These are phyloP conservation scores for Melanargia galathea DNA, from an alignment of 2,888 invertebrate species.

Conservation along the genomic window DNA sequence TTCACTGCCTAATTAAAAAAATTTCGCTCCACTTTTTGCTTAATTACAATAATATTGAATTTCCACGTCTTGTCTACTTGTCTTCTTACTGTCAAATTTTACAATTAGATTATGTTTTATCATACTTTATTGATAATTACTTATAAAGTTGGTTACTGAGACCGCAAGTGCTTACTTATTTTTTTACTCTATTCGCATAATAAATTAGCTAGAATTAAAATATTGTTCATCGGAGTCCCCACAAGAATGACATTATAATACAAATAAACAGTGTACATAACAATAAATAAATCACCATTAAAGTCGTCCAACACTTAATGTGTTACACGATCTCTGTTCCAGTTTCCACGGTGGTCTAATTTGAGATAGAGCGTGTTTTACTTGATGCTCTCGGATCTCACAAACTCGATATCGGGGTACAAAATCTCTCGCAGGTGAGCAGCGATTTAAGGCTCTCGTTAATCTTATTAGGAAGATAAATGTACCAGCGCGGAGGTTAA, in stretches of 20 bases:
- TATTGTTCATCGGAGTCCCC: neutral
- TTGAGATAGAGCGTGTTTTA: conserved; percentile 33
- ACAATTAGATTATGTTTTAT: too few relatives aligned
- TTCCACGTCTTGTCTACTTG: too few relatives aligned
- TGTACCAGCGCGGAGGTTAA: conserved; percentile 57
- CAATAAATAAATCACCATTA: conserved; percentile 27
- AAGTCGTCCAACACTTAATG: conserved; percentile 35
- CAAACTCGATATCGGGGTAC: conserved; percentile 35
- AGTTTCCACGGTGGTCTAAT: conserved; percentile 37
- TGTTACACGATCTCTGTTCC: conserved; percentile 28
- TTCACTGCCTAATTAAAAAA: too few relatives aligned
- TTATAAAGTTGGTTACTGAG: too few relatives aligned
- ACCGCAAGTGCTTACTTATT: too few relatives aligned
- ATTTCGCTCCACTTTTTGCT: too few relatives aligned
- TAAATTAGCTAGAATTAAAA: neutral
- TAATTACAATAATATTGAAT: too few relatives aligned
- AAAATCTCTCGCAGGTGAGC: conserved; percentile 44
- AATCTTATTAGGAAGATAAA: conserved; percentile 49
- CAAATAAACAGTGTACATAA: conserved; percentile 5
- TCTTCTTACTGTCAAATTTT: too few relatives aligned
- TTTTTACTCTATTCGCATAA: too few relatives aligned
- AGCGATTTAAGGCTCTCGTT: conserved; percentile 45
- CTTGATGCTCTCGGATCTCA: conserved; percentile 30
- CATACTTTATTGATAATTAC: too few relatives aligned
- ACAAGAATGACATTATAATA: conserved; percentile 1